Evolutionary conservation across 2,888 invertebrate genomes (phyloP), one percentile per base, ranked within the genome.

Genomic region (Drosophila mettleri): DNA sequence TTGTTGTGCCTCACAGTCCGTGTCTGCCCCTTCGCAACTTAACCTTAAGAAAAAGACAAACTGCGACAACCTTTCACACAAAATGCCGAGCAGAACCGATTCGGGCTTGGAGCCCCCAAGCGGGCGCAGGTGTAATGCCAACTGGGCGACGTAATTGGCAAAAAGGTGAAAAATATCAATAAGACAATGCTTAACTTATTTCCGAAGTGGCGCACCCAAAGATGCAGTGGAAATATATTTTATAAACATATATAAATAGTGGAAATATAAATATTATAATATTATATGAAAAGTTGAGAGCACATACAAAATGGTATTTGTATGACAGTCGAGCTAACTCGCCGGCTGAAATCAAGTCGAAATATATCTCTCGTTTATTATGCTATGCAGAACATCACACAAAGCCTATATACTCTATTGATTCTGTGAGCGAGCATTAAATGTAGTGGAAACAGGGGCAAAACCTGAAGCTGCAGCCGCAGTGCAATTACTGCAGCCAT

Each of bases 401-500:
- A 27, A 16, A 29, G 16, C 46, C 29, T 18, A 29, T 18, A 48
- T 33, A 5, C 48, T 9, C n/a, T 33, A 4, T 20, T 20, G 1
- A 6, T 8, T n/a, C 33, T 7, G 45, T 18, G 27, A 27, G 7
- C 45, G 27, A 7, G 45, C 29, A 45, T 45, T 46, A n/a, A 52
- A 7, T n/a, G 24, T 4, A 7, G 41, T 52, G 31, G 49, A 61
- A 73, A 73, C 78, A 55, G 74, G 52, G 78, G 69, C 73, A 60
- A 66, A 78, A 70, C 22, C 41, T 61, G 48, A 72, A 70, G 45
- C 62, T 38, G 64, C 55, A 62, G 36, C 64, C 54, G 57, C 77
- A 63, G 69, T 73, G 89, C 86, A 86, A 86, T 89, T 89, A 86
- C 78, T 65, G 88, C 73, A 62, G 57, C 74, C 80, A 88, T 88